Base-by-base conservation (phyloP, 2,888 invertebrate species). In the Adela reaumurella region DNA sequence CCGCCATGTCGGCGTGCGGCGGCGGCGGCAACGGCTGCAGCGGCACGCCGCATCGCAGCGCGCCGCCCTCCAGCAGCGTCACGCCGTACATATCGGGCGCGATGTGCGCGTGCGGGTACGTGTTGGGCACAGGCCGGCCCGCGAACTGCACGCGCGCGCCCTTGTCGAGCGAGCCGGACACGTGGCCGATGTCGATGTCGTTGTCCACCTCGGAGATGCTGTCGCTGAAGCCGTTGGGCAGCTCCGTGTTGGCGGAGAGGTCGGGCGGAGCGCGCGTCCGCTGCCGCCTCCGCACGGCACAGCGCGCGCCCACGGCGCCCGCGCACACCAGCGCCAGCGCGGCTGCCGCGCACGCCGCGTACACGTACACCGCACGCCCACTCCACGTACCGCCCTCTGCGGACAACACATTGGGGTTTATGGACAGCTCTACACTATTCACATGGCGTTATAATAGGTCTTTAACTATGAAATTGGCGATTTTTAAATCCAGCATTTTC, bases 151-250 rank as follows among this genome's bases (percentile, higher is more conserved):
- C 77, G 16, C 53, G 42, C 53, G 78, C 78, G 54, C 72, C 68
- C 54, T 77, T 78, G 28, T 83, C 85, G 5, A 85, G 82, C 6
- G 87, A 86, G 17, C 85, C 82, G 2, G 88, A 84, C 24, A 78
- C 62, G 28, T 87, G 86, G 46, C 87, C 86, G 55, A 89, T 83
- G 63, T 88, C 89, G 51, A 89, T 89, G 59, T 90, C 89, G 45
- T 87, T 89, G 67, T 90, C 90, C 43, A 35, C 35, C 73, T 93
- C 92, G 58, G 91, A 92, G 70, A 92, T 89, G 68, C 92, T 91
- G 73, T 92, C 92, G 57, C 87, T 87, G 71, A 92, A 92, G 50
- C 90, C 90, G 64, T 90, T 89, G 14, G 90, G 89, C 50, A 90
- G 79, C 56, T 90, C 84, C 44, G 90, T 88, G 35, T 8, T 8